Evolutionary conservation across 2,797 vertebrate genomes (phyloP), one percentile per base, ranked within the genome.

Genomic region (Gymnothorax reevesii): DNA sequence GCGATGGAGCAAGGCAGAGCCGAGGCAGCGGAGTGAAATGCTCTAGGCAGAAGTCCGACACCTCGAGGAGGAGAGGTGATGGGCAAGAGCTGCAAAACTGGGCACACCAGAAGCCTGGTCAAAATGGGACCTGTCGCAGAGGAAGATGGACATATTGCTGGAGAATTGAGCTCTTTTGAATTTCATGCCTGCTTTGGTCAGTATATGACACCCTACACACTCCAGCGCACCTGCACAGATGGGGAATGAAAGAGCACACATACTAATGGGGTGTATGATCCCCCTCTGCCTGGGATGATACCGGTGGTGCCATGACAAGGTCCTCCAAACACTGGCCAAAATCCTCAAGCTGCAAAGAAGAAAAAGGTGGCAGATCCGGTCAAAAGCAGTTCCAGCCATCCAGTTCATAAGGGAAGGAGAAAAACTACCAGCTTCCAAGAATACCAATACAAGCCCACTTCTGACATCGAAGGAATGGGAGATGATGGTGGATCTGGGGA

Each of bases 401-500:
- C 52, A 66, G 25, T 66, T 66, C 25, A 20, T 62, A 15, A 62
- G 60, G 15, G 15, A 52, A 22, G 83, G 3, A 64, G 83, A 84
- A 42, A 66, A 22, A 17, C 62, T 27, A 66, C 4, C 57, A 8
- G 42, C 57, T n/a, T 62, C n/a, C 10, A 62, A 60, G n/a, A 62
- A 27, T 27, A 83, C 57, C 57, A 49, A 62, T 27, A 84, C 42
- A 25, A 88, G 75, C 60, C 52, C 49, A 64, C 64, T 75, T 33
- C 66, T 83, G n/a, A 57, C 1, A 10, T n/a, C 22, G 5, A 52
- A 71, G 20, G 71, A 17, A 17, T 75, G 82, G 86, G 82, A 87
- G n/a, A 87, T 60, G 82, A 87, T 33, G 66, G 71, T 87, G 54
- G 83, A 87, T 22, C 64, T 69, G 17, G 64, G 22, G n/a, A 22